A percentile compares a stretch with the other conserved stretches of the same genome.
These are phyloP conservation scores for Phortica okadai DNA, from an alignment of 2,888 invertebrate species.

Conservation along the genomic window DNA sequence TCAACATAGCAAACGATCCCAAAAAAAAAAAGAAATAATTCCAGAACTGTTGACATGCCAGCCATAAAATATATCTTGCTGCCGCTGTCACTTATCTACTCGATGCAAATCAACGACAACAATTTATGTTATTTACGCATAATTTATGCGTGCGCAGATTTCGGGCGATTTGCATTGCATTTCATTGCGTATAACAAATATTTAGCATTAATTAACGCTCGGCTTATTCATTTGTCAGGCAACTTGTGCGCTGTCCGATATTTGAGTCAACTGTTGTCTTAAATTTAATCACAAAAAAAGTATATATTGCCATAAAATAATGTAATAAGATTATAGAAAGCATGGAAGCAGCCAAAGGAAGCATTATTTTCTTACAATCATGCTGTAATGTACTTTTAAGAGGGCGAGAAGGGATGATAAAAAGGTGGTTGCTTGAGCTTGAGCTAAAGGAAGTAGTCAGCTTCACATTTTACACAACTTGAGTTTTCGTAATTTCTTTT, in stretches of 20 bases:
- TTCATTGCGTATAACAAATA: slow-evolving; percentile 5
- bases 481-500: not conserved
- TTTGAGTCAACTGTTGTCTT: too few relatives aligned
- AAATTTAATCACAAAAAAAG: too few relatives aligned
- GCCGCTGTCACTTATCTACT: slow-evolving; percentile 15
- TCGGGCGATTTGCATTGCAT: slow-evolving; percentile 9
- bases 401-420: too few relatives aligned
- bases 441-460: slow-evolving; percentile 1
- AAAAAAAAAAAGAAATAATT: slow-evolving; percentile 39
- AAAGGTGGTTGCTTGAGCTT: not conserved
- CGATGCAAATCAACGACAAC: slow-evolving; percentile 33
- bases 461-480: not conserved
- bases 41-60: slow-evolving; percentile 62
- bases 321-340: too few relatives aligned
- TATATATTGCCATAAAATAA: too few relatives aligned
- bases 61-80: slow-evolving; percentile 44
- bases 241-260: too few relatives aligned
- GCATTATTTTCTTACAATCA: too few relatives aligned
- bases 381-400: too few relatives aligned
- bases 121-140: slow-evolving; percentile 46
- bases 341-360: too few relatives aligned
- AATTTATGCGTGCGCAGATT: slow-evolving; percentile 46
- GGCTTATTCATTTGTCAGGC: not conserved
- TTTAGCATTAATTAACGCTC: slow-evolving; percentile 2
- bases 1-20: not conserved